Conservation (phyloP, 2,113 vertebrate genomes). For the Etheostoma cragini region DNA sequence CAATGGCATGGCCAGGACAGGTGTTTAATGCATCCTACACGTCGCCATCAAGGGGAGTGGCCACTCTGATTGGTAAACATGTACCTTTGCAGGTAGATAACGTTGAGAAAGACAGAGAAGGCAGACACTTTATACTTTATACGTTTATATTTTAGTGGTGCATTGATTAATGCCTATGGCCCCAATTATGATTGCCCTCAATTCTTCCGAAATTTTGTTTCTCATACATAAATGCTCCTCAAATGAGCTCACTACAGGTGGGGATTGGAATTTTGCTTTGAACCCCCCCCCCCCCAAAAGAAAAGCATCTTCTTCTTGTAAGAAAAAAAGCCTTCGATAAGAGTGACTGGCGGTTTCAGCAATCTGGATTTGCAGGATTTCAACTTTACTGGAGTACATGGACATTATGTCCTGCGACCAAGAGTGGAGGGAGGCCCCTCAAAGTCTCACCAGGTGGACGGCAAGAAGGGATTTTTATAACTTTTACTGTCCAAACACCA, state of each 20-base stretch:
- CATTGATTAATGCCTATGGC: neutral
- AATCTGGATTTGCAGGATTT: constrained; percentile 2
- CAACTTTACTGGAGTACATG: constrained; percentile 6
- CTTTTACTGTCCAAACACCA: constrained; percentile 16
- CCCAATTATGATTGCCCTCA: neutral
- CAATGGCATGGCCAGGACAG: too few relatives aligned
- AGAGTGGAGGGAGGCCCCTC: constrained; percentile 2
- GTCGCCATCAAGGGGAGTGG: too few relatives aligned
- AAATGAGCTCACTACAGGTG: too few relatives aligned
- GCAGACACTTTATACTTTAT: neutral
- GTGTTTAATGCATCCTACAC: too few relatives aligned
- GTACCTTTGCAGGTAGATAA: neutral
- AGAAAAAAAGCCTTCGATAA: neutral
- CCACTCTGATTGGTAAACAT: neutral
- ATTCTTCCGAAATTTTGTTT: neutral
- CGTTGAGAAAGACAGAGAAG: neutral
- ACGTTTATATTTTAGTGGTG: neutral
- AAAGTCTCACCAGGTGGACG: neutral
- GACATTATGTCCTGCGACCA: neutral
- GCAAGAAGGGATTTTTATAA: constrained; percentile 47
- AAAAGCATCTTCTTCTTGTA: too few relatives aligned
- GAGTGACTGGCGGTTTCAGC: neutral
- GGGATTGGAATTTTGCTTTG: neutral
- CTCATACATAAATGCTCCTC: neutral
- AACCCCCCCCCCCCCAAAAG: too few relatives aligned